Evolutionary conservation across 2,113 vertebrate species (phyloP).

Genomic region (Egretta garzetta): DNA sequence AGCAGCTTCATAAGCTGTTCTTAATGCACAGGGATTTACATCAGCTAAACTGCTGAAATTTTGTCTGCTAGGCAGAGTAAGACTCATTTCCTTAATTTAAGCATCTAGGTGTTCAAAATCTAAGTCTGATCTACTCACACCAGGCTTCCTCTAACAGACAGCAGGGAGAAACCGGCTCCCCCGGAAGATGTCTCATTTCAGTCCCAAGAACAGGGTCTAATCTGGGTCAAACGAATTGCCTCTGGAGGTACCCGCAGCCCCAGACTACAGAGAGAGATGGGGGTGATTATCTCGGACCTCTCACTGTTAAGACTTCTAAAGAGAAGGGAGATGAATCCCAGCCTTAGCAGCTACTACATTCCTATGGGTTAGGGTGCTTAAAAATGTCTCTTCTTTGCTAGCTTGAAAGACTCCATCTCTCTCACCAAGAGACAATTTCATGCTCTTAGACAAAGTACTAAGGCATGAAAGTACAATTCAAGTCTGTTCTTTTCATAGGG

Average conservation of each 20-base stretch:
- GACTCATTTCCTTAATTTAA: constrained; percentile 15
- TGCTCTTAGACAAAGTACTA: constrained; percentile 60
- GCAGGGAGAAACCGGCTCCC: neutral
- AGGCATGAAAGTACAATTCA: constrained; percentile 45
- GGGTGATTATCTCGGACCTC: constrained; percentile 51
- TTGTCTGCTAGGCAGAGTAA: neutral
- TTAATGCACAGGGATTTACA: neutral
- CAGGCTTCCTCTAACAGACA: neutral
- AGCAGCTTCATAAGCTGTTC: neutral
- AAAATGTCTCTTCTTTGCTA: neutral
- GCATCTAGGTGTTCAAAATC: neutral
- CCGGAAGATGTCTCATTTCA: neutral
- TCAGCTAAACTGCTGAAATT: neutral
- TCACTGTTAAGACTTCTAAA: neutral
- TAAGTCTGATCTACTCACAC: neutral
- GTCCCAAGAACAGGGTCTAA: neutral
- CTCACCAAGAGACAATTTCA: constrained; percentile 45
- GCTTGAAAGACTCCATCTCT: constrained; percentile 38
- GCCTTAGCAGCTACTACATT: constrained; percentile 21
- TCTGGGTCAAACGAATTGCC: neutral
- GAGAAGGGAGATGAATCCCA: constrained; percentile 31
- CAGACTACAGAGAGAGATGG: constrained; percentile 3
- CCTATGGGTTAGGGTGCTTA: constrained; percentile 22
- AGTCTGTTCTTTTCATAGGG: constrained; percentile 25
- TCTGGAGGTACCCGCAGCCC: neutral